phyloP scores from a whole-genome alignment of 2,113 vertebrate species.

The Tapirus terrestris region DNA sequence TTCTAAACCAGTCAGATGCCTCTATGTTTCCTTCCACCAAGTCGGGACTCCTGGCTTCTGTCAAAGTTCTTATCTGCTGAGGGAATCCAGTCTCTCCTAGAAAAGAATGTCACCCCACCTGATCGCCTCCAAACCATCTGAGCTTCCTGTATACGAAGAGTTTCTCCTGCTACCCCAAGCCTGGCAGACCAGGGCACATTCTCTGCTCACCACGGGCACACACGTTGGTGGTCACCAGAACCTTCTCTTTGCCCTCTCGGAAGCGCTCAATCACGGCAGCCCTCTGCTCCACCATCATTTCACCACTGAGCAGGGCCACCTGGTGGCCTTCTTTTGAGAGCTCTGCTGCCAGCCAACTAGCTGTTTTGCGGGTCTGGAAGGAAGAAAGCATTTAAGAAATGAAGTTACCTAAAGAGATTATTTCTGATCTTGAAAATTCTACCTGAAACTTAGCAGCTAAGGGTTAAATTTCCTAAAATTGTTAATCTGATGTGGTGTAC shows the following conservation, averaged over 20 bases:
- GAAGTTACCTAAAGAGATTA: neutral
- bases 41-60: neutral
- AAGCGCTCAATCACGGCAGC: constrained; percentile 94
- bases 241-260: constrained; percentile 95
- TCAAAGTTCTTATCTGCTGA: neutral
- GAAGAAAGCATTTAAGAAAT: neutral
- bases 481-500: neutral
- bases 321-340: constrained; percentile 93
- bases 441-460: neutral
- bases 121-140: accelerated
- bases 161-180: neutral
- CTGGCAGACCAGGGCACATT: neutral
- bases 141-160: accelerated
- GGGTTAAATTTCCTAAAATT: neutral
- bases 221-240: constrained; percentile 96
- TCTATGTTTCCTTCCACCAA: neutral
- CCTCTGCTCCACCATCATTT: constrained; percentile 95
- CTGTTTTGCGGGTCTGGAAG: constrained; percentile 89
- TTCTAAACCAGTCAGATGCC: neutral
- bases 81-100: neutral
- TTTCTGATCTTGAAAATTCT: neutral
- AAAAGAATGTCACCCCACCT: neutral
- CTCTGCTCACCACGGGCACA: constrained; percentile 92
- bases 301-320: constrained; percentile 94
- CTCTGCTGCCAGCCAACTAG: constrained; percentile 89